Percentiles rank a stretch among this genome's conserved stretches.
Conservation (phyloP, 92 coral and sea anemone genomes). For the Blastomussa wellsi region DNA sequence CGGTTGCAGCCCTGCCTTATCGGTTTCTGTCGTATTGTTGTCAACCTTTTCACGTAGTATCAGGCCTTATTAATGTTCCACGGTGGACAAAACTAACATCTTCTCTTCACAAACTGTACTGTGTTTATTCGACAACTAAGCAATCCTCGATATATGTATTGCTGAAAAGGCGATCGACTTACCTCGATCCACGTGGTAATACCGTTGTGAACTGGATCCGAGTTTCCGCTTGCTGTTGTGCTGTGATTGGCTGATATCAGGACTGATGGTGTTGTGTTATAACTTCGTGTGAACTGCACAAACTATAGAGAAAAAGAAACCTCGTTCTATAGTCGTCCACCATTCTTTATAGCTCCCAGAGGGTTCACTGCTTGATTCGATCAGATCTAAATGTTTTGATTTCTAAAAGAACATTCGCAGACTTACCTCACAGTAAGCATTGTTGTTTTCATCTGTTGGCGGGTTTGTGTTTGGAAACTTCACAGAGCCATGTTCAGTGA, state of each 20-base stretch:
- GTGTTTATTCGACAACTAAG: no score
- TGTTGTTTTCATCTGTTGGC: constrained; percentile 35
- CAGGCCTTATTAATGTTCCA: no score
- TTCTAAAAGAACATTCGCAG: not conserved
- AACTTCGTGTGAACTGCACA: not conserved
- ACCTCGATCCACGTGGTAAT: constrained; percentile 53
- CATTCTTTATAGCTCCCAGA: no score
- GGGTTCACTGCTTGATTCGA: no score
- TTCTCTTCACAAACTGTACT: no score
- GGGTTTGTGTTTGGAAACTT: constrained; percentile 31
- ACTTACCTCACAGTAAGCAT: constrained; percentile 73
- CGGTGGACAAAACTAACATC: no score
- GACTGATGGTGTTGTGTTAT: constrained; percentile 12
- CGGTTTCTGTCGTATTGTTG: no score
- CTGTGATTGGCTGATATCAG: constrained; percentile 30
- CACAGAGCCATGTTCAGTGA: constrained; percentile 69
- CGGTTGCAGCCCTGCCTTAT: no score
- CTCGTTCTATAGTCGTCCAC: no score
- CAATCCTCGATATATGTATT: no score
- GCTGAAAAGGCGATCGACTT: not conserved
- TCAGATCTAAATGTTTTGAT: not conserved
- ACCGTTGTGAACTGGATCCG: constrained; percentile 38
- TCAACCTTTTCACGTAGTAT: no score
- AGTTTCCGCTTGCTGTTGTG: constrained; percentile 26
- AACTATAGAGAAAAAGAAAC: not conserved